Conservation (phyloP, 2,888 invertebrate species). For the Tortrix viridana region DNA sequence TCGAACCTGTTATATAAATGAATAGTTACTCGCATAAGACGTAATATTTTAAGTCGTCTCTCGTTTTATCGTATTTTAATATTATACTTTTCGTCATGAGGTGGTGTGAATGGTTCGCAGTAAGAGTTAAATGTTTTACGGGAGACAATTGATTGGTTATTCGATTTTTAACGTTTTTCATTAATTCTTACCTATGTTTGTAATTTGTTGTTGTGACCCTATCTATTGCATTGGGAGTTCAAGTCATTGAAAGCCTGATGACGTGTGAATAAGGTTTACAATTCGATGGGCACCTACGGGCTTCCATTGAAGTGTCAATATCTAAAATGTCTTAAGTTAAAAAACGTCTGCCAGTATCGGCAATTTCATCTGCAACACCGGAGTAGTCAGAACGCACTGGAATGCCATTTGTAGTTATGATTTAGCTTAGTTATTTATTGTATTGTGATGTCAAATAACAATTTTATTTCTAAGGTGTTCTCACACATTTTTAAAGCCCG, state of each 20-base stretch:
- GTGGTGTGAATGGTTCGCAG: constrained; percentile 14
- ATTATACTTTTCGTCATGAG: constrained; percentile 3
- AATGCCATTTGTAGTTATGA: constrained; percentile 36
- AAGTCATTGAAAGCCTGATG: constrained; percentile 8
- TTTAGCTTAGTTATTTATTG: constrained; percentile 65
- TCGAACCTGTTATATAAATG: constrained; percentile 35
- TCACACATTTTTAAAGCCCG: constrained; percentile 8
- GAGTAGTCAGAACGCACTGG: constrained; percentile 25
- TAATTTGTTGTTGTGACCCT: constrained; percentile 32
- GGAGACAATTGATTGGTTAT: constrained; percentile 18
- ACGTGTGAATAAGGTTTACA: constrained; percentile 19
- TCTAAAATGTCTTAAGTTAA: constrained; percentile 29
- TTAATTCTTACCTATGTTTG: constrained; percentile 28
- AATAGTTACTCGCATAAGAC: constrained; percentile 34
- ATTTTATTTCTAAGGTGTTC: constrained; percentile 33
- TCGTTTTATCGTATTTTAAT: constrained; percentile 25
- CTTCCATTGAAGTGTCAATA: constrained; percentile 68
- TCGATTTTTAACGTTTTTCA: constrained; percentile 32
- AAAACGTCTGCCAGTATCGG: constrained; percentile 11
- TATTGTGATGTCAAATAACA: constrained; percentile 40
- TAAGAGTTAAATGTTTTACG: constrained; percentile 35
- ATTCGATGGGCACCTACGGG: constrained; percentile 50
- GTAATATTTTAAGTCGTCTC: constrained; percentile 35
- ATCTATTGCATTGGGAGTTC: constrained; percentile 17
- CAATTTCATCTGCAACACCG: constrained; percentile 13